A percentile compares a stretch with the other conserved stretches of the same genome.
Conservation (phyloP, 2,888 invertebrate species). For the Patella pellucida region DNA sequence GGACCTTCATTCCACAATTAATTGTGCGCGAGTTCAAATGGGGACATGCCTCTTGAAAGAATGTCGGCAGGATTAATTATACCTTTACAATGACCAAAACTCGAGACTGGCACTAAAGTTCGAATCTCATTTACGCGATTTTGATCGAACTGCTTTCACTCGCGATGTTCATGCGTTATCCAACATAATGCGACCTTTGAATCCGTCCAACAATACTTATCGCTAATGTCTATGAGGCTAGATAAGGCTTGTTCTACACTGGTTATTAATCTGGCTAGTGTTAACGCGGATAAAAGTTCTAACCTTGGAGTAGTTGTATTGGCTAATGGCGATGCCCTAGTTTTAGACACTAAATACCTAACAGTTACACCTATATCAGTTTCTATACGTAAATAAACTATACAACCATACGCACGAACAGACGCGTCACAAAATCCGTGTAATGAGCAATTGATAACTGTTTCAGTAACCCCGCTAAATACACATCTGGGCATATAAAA, state of each 20-base stretch:
- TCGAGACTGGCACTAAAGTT: background rate
- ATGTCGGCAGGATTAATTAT: background rate
- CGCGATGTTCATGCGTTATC: background rate
- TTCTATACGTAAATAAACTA: background rate
- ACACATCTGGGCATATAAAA: background rate
- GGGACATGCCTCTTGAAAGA: constrained; percentile 2
- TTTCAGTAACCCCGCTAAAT: background rate
- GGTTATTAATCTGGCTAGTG: background rate
- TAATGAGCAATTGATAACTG: background rate
- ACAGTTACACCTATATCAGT: background rate
- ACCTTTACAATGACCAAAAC: constrained; percentile 1
- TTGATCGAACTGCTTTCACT: background rate
- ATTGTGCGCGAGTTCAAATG: background rate
- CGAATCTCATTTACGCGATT: background rate
- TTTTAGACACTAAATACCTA: background rate
- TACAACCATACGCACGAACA: background rate
- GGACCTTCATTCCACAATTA: background rate
- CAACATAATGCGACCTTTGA: background rate
- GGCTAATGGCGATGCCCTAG: background rate
- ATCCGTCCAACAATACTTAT: background rate
- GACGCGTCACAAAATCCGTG: constrained; percentile 1
- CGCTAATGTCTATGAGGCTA: background rate
- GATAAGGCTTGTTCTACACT: background rate
- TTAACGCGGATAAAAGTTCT: background rate
- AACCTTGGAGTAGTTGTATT: background rate